Evolutionary conservation across 2,888 invertebrate genomes (phyloP).

Genomic region (Rhimphoctona megacephalus): DNA sequence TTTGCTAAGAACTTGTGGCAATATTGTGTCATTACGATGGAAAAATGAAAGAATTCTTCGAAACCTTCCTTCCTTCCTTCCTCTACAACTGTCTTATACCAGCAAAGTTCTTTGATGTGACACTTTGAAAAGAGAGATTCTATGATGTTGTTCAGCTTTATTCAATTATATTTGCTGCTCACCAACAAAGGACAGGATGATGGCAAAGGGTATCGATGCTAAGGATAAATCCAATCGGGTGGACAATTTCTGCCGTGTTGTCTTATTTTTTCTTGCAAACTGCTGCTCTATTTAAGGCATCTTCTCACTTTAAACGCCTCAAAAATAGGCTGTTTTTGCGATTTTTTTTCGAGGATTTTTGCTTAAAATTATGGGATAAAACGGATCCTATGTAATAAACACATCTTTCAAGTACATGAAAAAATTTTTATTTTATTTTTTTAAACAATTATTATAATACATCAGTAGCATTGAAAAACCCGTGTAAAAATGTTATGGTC

Average conservation of each 20-base stretch:
- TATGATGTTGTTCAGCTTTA: conserved; percentile 46
- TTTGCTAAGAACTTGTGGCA: conserved; percentile 51
- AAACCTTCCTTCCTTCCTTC: conserved; percentile 22
- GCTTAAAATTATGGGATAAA: too few relatives aligned
- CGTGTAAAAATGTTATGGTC: too few relatives aligned
- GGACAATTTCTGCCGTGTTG: conserved; percentile 27
- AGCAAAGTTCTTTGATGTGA: conserved; percentile 58
- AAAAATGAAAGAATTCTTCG: conserved; percentile 2
- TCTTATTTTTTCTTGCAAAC: conserved; percentile 47
- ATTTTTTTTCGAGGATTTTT: too few relatives aligned
- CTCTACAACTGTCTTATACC: conserved; percentile 16
- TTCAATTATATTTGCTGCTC: conserved; percentile 56
- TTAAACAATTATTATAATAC: too few relatives aligned
- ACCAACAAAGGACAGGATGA: conserved; percentile 30
- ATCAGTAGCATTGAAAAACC: too few relatives aligned
- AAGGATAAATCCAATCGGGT: conserved; percentile 38
- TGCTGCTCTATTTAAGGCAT: conserved; percentile 48
- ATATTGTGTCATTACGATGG: conserved; percentile 33
- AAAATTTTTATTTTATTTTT: too few relatives aligned
- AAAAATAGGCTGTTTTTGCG: too few relatives aligned
- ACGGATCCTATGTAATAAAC: too few relatives aligned
- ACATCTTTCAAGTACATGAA: too few relatives aligned
- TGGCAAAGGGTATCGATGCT: conserved; percentile 5
- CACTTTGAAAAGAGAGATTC: background rate
- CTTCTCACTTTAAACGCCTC: too few relatives aligned